phyloP scores from a whole-genome alignment of 2,888 invertebrate genomes.

The Sphecodes monilicornis region DNA sequence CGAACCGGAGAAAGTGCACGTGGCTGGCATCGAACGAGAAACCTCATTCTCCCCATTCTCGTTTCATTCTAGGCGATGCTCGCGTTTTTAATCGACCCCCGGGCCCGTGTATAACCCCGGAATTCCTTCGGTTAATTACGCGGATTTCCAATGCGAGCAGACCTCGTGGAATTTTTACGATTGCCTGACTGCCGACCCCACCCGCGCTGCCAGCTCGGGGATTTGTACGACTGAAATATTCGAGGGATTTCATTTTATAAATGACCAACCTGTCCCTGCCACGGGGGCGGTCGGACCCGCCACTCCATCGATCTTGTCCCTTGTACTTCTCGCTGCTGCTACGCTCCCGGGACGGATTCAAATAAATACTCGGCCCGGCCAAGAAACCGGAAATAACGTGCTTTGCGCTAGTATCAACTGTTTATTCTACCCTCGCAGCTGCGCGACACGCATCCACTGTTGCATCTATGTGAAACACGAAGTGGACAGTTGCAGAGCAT shows the following conservation, averaged over 20 bases:
- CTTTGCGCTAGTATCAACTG: background rate
- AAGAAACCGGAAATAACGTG: background rate
- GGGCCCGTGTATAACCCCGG: constrained; percentile 65
- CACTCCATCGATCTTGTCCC: constrained; percentile 64
- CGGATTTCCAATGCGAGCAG: constrained; percentile 81
- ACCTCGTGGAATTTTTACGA: constrained; percentile 82
- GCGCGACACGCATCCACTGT: background rate
- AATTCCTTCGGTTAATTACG: constrained; percentile 84
- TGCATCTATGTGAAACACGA: background rate
- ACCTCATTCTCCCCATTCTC: constrained; percentile 6
- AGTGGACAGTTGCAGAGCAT: too few relatives aligned
- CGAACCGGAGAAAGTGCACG: constrained; percentile 7
- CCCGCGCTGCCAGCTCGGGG: constrained; percentile 39
- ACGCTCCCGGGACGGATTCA: constrained; percentile 13
- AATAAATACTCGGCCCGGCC: constrained; percentile 20
- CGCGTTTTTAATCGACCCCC: constrained; percentile 78
- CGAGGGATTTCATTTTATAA: constrained; percentile 76
- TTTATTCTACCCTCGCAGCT: background rate
- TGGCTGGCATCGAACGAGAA: constrained; percentile 34
- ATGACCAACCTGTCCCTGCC: constrained; percentile 75
- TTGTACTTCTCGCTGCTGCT: constrained; percentile 39
- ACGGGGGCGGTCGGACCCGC: constrained; percentile 49
- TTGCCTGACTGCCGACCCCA: constrained; percentile 70
- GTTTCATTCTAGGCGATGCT: constrained; percentile 69
- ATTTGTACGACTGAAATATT: constrained; percentile 77